Evolutionary conservation across 37 sponge, comb jelly and placozoan genomes (phyloP).

Genomic region (Cliona cf. orientalis): DNA sequence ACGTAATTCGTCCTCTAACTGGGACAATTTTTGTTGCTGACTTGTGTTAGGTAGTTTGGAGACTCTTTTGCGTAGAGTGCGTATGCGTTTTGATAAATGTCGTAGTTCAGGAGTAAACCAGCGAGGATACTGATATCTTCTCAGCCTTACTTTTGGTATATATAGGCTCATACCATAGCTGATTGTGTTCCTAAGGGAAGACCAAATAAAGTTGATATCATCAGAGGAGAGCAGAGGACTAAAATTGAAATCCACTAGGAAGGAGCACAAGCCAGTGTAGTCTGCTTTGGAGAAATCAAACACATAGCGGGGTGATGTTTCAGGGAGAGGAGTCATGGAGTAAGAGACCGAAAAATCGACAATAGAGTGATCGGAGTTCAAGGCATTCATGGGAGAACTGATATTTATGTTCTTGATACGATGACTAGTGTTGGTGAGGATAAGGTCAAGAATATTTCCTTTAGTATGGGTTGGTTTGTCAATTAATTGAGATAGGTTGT

Average conservation of each 20-base stretch:
- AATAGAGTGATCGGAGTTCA: conserved; percentile 7
- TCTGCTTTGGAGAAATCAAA: conserved; percentile 27
- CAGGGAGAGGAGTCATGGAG: not conserved
- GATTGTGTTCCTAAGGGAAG: not conserved
- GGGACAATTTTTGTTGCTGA: too few relatives aligned
- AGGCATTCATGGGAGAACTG: not conserved
- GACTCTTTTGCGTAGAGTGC: conserved; percentile 1
- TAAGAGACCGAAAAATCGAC: not conserved
- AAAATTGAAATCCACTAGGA: conserved; percentile 10
- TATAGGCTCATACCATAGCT: conserved; percentile 1
- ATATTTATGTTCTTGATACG: not conserved
- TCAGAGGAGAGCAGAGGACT: not conserved
- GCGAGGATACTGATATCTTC: not conserved
- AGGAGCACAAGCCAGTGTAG: conserved; percentile 19
- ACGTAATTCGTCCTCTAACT: too few relatives aligned
- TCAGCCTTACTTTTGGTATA: conserved; percentile 8
- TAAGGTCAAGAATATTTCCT: conserved; percentile 46
- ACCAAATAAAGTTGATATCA: conserved; percentile 29
- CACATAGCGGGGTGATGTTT: not conserved
- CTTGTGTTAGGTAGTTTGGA: not conserved
- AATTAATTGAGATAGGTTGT: conserved; percentile 39
- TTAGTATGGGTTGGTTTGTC: conserved; percentile 30
- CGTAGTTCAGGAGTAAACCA: conserved; percentile 16
- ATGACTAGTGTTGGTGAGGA: conserved; percentile 14
- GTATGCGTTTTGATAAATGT: conserved; percentile 1